These are phyloP conservation scores for Arctopsyche grandis DNA, from an alignment of 1,140 invertebrate species.

Conservation along the genomic window DNA sequence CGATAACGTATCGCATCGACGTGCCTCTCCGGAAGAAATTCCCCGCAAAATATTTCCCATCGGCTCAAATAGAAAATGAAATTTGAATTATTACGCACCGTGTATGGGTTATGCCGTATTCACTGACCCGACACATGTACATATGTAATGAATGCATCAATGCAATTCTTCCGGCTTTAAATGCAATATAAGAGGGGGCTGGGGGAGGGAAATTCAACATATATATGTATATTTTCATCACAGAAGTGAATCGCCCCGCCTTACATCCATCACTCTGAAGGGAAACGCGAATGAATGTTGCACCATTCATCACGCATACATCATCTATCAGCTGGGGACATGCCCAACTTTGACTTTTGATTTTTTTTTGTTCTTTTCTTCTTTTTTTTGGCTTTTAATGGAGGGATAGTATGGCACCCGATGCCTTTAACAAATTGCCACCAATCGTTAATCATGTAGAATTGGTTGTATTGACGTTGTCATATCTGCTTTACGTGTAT, in stretches of 20 bases:
- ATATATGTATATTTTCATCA: background rate
- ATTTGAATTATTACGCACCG: background rate
- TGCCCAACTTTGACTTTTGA: constrained; percentile 9
- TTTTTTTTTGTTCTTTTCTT: constrained; percentile 4
- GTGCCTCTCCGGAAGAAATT: constrained; percentile 15
- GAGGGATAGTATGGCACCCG: background rate
- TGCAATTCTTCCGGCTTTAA: too few species aligned
- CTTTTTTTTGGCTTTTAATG: background rate
- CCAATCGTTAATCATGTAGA: constrained; percentile 15
- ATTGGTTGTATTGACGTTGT: background rate
- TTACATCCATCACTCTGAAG: constrained; percentile 9
- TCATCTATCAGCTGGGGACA: constrained; percentile 31
- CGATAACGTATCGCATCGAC: constrained; percentile 27
- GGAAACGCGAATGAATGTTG: constrained; percentile 1
- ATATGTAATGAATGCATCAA: background rate
- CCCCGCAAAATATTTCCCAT: constrained; percentile 8
- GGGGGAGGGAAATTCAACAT: background rate
- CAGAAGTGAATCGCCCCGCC: background rate
- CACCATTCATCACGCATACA: constrained; percentile 35
- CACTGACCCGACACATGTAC: background rate
- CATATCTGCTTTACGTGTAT: too few species aligned
- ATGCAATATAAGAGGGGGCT: too few species aligned
- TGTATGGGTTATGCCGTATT: background rate
- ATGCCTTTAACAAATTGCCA: background rate
- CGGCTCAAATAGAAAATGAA: background rate